phyloP scores from a whole-genome alignment of 2,888 invertebrate species.

The Plagiodera versicolora region DNA sequence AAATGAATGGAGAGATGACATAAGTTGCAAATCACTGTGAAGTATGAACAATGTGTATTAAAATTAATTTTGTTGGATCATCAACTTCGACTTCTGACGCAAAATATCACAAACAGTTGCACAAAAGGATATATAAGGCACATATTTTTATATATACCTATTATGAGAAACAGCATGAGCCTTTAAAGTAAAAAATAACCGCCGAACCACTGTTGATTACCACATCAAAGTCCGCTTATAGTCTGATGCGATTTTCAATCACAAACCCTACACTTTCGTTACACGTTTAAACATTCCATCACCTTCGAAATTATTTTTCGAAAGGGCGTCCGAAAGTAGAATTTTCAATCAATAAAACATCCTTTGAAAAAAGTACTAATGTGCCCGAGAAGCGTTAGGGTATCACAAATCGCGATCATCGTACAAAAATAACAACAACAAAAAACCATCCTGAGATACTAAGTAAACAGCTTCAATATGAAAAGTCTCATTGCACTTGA shows the following conservation, averaged over 20 bases:
- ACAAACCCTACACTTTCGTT: not conserved
- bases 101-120: conserved; percentile 11
- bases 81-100: not conserved
- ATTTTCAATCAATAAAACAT: too few relatives aligned
- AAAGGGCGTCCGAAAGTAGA: too few relatives aligned
- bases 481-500: too few relatives aligned
- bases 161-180: conserved; percentile 2
- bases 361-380: not conserved
- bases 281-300: not conserved
- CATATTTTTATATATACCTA: conserved; percentile 13
- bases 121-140: conserved; percentile 28
- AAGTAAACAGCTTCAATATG: conserved; percentile 15
- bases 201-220: too few relatives aligned
- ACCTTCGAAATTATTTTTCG: not conserved
- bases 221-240: too few relatives aligned
- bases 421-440: not conserved
- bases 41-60: too few relatives aligned
- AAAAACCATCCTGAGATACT: conserved; percentile 19
- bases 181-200: not conserved
- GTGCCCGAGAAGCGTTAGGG: not conserved
- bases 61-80: too few relatives aligned
- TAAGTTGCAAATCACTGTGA: too few relatives aligned
- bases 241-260: too few relatives aligned
- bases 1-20: too few relatives aligned
- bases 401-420: not conserved